These are phyloP conservation scores for Lordiphosa collinella DNA, from an alignment of 1,140 invertebrate species.

Conservation along the genomic window DNA sequence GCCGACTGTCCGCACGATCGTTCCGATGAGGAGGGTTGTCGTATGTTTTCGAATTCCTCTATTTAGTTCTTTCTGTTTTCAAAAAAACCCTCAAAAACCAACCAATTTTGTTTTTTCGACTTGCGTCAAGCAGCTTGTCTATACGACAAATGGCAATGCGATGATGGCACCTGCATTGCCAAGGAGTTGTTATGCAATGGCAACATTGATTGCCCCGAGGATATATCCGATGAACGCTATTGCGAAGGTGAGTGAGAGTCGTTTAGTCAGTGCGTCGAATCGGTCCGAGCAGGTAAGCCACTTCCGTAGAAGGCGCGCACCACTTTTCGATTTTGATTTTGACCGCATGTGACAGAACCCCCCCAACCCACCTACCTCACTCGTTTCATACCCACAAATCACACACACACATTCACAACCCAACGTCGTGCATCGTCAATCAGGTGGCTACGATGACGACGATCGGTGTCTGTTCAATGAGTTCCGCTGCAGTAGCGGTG, in stretches of 20 bases:
- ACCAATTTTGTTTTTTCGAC: constrained; percentile 5
- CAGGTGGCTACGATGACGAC: constrained; percentile 55
- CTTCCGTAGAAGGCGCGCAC: background rate
- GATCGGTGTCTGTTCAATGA: constrained; percentile 79
- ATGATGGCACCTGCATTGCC: constrained; percentile 84
- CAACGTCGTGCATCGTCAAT: constrained; percentile 11
- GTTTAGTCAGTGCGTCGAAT: background rate
- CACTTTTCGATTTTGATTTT: background rate
- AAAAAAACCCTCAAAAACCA: background rate
- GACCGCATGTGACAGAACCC: too few relatives aligned
- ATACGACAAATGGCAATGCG: constrained; percentile 83
- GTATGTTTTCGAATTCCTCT: constrained; percentile 79
- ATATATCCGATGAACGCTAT: constrained; percentile 86
- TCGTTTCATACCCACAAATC: background rate
- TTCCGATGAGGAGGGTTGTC: constrained; percentile 82
- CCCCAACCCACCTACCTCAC: too few relatives aligned
- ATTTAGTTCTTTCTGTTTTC: background rate
- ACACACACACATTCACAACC: background rate
- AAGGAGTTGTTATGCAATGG: constrained; percentile 84
- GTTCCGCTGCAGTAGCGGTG: constrained; percentile 86
- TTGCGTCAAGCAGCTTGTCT: constrained; percentile 80
- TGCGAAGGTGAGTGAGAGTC: constrained; percentile 82
- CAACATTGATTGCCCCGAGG: constrained; percentile 84
- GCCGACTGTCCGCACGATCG: constrained; percentile 82
- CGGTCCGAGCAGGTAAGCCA: constrained; percentile 19